phyloP scores from a whole-genome alignment of 2,797 vertebrate genomes.

The Nothura maculosa region DNA sequence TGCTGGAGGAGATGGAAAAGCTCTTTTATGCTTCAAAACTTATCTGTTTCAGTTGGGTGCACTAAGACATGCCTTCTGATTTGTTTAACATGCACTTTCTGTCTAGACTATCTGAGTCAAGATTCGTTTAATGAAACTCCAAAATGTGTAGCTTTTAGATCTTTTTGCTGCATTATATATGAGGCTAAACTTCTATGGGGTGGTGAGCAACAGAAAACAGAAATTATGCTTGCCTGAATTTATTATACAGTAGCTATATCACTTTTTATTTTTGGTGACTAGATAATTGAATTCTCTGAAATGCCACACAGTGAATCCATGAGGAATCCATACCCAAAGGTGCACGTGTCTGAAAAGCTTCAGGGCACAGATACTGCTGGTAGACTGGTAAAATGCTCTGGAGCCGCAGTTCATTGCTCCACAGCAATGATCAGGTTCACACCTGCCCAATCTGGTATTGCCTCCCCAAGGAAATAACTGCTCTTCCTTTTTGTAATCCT shows the following conservation, averaged over 20 bases:
- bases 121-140: not conserved
- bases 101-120: not conserved
- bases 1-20: not conserved
- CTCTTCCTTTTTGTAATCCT: not conserved
- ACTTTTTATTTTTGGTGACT: not conserved
- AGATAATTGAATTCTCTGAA: not conserved
- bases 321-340: not conserved
- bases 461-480: not conserved
- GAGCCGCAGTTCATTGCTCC: not conserved
- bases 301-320: not conserved
- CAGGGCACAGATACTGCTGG: not conserved
- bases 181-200: not conserved
- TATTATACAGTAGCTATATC: conserved; percentile 11
- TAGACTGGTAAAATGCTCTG: not conserved
- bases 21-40: conserved; percentile 16
- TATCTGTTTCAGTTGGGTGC: conserved; percentile 10
- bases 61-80: conserved; percentile 2
- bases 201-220: not conserved
- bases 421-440: not conserved
- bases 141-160: not conserved
- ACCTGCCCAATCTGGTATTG: fast-evolving
- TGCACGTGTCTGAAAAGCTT: not conserved
- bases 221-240: not conserved
- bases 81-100: conserved; percentile 33
- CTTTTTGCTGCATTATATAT: not conserved